phyloP scores from a whole-genome alignment of 53 echinoderm and acorn worm species.

The Stichopus horrens region DNA sequence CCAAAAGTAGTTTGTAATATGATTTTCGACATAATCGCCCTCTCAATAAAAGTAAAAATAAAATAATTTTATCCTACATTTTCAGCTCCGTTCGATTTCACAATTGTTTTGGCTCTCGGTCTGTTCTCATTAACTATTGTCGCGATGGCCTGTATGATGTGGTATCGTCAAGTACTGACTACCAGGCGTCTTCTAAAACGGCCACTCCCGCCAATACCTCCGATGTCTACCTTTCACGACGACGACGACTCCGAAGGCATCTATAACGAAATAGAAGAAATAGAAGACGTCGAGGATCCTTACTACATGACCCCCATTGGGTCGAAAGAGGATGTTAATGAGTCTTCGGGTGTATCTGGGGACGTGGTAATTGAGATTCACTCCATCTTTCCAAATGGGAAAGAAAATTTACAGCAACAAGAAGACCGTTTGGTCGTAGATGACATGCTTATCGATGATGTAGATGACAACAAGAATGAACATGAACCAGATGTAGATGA shows the following conservation, averaged over 20 bases:
- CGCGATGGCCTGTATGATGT: too few relatives aligned
- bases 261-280: not conserved
- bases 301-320: not conserved
- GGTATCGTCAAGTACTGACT: too few relatives aligned
- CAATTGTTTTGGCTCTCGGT: too few relatives aligned
- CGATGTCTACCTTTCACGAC: not conserved
- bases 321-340: not conserved
- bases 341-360: not conserved
- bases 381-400: not conserved
- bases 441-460: not conserved
- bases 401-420: not conserved
- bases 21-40: too few relatives aligned
- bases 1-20: too few relatives aligned
- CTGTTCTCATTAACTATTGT: too few relatives aligned
- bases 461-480: not conserved
- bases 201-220: not conserved
- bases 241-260: not conserved
- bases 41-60: too few relatives aligned
- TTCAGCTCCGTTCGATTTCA: too few relatives aligned
- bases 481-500: not conserved
- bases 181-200: not conserved
- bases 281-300: not conserved
- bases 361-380: not conserved
- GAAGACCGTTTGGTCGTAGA: not conserved
- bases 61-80: too few relatives aligned